Percentiles rank a stretch among this genome's conserved stretches.
Conservation (phyloP, 30 jellyfish, hydroid and myxozoan genomes). For the Cassiopea andromeda region DNA sequence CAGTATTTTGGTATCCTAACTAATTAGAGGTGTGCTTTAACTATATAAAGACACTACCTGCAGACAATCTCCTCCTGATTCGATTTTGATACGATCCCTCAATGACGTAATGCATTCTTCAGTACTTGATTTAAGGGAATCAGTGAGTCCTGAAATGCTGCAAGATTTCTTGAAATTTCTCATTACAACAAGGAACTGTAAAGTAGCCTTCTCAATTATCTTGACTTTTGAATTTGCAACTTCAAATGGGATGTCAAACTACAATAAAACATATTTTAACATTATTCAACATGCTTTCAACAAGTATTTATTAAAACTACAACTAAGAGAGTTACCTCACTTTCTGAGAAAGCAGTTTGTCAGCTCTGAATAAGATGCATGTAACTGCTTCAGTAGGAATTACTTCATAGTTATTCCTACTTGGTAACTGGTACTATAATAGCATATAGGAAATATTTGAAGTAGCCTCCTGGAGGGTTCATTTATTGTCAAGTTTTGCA, state of each 20-base stretch:
- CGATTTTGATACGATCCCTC: slow-evolving; percentile 73
- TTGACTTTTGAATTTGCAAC: slow-evolving; percentile 57
- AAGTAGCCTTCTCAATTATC: slow-evolving; percentile 61
- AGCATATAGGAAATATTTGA: no score
- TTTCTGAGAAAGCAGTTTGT: no score
- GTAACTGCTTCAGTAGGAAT: no score
- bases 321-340: no score
- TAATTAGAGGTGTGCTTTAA: no score
- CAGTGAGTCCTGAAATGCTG: slow-evolving; percentile 86
- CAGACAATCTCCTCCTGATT: slow-evolving; percentile 70
- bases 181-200: slow-evolving; percentile 77
- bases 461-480: no score
- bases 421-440: no score
- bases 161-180: slow-evolving; percentile 85
- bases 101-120: slow-evolving; percentile 89
- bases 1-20: no score
- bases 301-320: neutral
- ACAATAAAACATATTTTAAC: neutral
- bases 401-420: no score
- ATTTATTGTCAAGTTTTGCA: no score
- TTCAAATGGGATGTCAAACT: slow-evolving; percentile 68
- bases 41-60: slow-evolving; percentile 35
- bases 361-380: no score
- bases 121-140: slow-evolving; percentile 78
- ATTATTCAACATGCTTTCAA: neutral